phyloP scores from a whole-genome alignment of 1,140 invertebrate genomes.

The Druon quercuslanigerum region DNA sequence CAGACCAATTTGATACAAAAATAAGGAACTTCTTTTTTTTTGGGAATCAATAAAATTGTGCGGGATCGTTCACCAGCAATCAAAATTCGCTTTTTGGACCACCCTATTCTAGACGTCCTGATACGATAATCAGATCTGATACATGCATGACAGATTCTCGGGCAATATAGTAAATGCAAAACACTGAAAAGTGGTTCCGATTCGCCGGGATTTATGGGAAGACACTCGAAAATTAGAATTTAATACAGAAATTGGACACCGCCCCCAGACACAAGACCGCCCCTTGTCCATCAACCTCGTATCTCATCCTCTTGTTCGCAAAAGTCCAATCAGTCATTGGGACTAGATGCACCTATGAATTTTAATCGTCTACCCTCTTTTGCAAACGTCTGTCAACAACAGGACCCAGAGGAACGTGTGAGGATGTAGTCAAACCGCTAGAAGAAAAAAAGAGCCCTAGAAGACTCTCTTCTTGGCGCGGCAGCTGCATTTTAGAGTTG shows the following conservation, averaged over 20 bases:
- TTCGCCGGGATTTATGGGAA: too few species aligned
- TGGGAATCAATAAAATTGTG: too few species aligned
- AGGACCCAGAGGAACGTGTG: not conserved
- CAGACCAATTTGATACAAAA: too few species aligned
- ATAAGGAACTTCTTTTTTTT: too few species aligned
- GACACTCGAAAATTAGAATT: not conserved
- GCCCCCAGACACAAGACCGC: not conserved
- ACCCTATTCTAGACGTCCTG: too few species aligned
- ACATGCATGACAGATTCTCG: too few species aligned
- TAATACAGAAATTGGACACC: slow-evolving; percentile 20
- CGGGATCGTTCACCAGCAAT: too few species aligned
- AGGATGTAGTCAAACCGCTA: slow-evolving; percentile 20
- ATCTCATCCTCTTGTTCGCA: slow-evolving; percentile 17
- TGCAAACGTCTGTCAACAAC: slow-evolving; percentile 17
- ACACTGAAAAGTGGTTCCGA: too few species aligned
- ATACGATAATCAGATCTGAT: too few species aligned
- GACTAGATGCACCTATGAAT: slow-evolving; percentile 8
- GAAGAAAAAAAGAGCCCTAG: slow-evolving; percentile 18
- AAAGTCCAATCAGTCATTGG: slow-evolving; percentile 25
- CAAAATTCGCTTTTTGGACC: too few species aligned
- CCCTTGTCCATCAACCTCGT: slow-evolving; percentile 1
- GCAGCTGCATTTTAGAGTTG: slow-evolving; percentile 63
- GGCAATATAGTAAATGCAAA: too few species aligned
- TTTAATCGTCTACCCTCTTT: slow-evolving; percentile 14
- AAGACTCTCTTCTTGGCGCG: slow-evolving; percentile 41